Percentiles rank a stretch among this genome's conserved stretches.
phyloP scores from a whole-genome alignment of 2,797 vertebrate genomes.

The Bothrops alternatus region DNA sequence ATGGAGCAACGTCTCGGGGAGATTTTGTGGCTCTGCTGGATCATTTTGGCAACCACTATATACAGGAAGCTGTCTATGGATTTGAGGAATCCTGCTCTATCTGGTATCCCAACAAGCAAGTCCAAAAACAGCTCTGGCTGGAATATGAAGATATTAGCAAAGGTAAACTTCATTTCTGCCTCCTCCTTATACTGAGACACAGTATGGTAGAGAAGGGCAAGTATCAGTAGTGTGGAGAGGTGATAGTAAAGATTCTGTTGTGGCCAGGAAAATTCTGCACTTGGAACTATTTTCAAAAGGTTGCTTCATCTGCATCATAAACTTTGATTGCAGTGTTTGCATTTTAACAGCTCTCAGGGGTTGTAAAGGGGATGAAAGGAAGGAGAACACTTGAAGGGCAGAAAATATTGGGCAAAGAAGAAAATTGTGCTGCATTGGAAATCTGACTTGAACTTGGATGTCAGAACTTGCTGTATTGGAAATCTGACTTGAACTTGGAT shows the following conservation, averaged over 20 bases:
- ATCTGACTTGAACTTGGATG: not conserved
- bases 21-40: constrained; percentile 91
- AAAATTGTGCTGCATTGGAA: not conserved
- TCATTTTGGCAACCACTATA: constrained; percentile 96
- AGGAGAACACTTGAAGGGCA: not conserved
- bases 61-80: constrained; percentile 94
- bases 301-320: constrained; percentile 6
- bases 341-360: not conserved
- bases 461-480: not conserved
- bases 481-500: not conserved
- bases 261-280: not conserved
- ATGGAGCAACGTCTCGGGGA: constrained; percentile 87
- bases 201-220: not conserved
- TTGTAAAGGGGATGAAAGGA: not conserved
- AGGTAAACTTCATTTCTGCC: constrained; percentile 73
- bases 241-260: not conserved
- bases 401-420: not conserved
- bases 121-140: constrained; percentile 94
- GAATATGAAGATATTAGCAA: constrained; percentile 99
- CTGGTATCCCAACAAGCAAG: constrained; percentile 98
- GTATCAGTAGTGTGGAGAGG: not conserved
- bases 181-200: not conserved
- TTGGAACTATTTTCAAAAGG: constrained; percentile 16
- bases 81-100: constrained; percentile 97
- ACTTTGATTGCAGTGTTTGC: constrained; percentile 13